Conservation (phyloP, 1,140 invertebrate species). For the Drosophila miranda region DNA sequence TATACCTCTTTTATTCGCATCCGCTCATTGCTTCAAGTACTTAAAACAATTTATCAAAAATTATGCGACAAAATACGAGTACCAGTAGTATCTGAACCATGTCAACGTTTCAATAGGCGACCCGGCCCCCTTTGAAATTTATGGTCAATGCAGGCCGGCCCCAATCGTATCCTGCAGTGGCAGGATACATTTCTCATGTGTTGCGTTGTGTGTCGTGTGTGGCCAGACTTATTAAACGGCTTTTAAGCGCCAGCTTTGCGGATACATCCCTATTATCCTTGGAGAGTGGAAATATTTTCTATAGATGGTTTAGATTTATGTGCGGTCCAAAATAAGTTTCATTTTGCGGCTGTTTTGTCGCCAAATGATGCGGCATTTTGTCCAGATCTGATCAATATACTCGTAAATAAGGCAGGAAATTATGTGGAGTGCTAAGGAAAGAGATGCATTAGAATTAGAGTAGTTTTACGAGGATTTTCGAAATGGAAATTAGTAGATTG, state of each 20-base stretch:
- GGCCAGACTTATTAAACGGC: conserved; percentile 72
- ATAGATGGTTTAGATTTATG: conserved; percentile 67
- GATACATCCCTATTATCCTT: conserved; percentile 29
- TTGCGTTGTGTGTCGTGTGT: conserved; percentile 32
- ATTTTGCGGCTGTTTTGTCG: not conserved
- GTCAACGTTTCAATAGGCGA: conserved; percentile 63
- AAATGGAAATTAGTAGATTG: too few relatives aligned
- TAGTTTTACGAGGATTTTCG: too few relatives aligned
- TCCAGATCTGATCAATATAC: too few relatives aligned
- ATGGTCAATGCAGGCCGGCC: conserved; percentile 61
- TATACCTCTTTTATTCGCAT: not conserved
- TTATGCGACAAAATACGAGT: conserved; percentile 65
- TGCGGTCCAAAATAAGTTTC: conserved; percentile 37
- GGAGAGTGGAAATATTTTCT: conserved; percentile 41
- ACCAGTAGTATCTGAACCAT: conserved; percentile 50
- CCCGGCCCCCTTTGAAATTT: conserved; percentile 45
- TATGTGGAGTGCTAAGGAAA: not conserved
- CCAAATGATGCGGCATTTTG: conserved; percentile 62
- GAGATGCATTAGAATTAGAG: too few relatives aligned
- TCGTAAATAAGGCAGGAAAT: not conserved
- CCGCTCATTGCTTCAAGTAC: too few relatives aligned
- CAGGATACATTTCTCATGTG: conserved; percentile 64
- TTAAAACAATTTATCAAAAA: conserved; percentile 57
- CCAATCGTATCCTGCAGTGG: conserved; percentile 42
- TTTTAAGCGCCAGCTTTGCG: conserved; percentile 58